phyloP scores from a whole-genome alignment of 2,113 vertebrate genomes.

The Catharus fuscescens region DNA sequence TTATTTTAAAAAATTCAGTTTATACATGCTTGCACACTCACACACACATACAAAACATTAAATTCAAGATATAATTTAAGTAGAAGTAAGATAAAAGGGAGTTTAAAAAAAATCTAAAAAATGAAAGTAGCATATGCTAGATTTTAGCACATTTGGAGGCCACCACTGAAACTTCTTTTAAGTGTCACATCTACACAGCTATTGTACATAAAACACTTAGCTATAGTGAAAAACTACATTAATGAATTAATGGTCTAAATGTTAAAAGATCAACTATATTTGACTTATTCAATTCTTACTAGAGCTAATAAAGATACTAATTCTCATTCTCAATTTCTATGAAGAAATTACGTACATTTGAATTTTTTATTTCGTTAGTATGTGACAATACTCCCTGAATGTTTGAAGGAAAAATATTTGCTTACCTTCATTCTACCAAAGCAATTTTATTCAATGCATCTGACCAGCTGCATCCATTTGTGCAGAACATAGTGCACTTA shows the following conservation, averaged over 20 bases:
- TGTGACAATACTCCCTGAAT: neutral
- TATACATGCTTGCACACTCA: neutral
- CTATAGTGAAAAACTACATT: neutral
- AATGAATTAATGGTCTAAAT: neutral
- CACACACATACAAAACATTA: neutral
- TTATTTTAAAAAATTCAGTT: neutral
- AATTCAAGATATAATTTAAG: neutral
- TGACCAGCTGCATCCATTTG: neutral
- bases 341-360: neutral
- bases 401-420: neutral
- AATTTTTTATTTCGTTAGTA: neutral
- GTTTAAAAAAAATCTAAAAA: neutral
- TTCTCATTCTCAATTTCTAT: conserved; percentile 34
- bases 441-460: neutral
- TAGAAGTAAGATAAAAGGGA: neutral
- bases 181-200: neutral
- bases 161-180: neutral
- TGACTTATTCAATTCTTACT: neutral
- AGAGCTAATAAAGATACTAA: neutral
- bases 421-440: neutral
- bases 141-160: neutral
- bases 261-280: neutral
- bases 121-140: neutral
- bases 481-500: neutral
- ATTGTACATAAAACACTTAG: neutral